Evolutionary conservation across 2,113 vertebrate genomes (phyloP), one percentile per base, ranked within the genome.

Genomic region (Plecturocebus donacophilus): DNA sequence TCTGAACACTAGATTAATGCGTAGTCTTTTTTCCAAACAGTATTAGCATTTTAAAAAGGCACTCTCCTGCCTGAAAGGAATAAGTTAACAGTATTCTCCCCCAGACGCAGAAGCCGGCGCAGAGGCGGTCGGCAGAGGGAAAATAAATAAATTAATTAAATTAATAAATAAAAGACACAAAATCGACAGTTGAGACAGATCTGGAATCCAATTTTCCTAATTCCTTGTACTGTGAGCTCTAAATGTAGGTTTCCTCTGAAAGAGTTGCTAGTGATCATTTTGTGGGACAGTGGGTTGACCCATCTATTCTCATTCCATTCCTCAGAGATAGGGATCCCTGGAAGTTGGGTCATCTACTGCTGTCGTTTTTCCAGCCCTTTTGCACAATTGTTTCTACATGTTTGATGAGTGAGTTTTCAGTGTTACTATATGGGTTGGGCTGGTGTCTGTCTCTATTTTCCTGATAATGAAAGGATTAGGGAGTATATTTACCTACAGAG

Each of bases 361-460:
- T 86, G 32, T 85, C 27, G 76, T 92, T 92, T 90, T 82, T 56
- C 80, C 32, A 75, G 61, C 30, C 8, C 7, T 71, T 90, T 71
- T 66, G 35, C n/a, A 40, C 49, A 92, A 81, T 47, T 96, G 40
- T 87, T 92, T 96, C 87, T 71, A 52, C n/a, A 38, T 68, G 45
- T 86, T 91, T 89, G 64, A 54, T 61, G 75, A 95, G 47, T 91
- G 68, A 93, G 88, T 91, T 91, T 35, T 88, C 68, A 77, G 71
- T 95, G 17, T 80, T 90, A 61, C 6, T 92, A 6, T 79, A 47
- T 68, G 35, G 70, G 30, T 42, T 92, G 61, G 35, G 9, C 38
- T 92, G 56, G 38, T 45, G 16, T 23, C 70, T 85, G 38, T 92
- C 56, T 94, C 64, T 92, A 68, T 77, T 86, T 92, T 19, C 70